Base-by-base conservation (phyloP, 1,140 invertebrate genomes). In the Stenopsyche tienmushanensis region DNA sequence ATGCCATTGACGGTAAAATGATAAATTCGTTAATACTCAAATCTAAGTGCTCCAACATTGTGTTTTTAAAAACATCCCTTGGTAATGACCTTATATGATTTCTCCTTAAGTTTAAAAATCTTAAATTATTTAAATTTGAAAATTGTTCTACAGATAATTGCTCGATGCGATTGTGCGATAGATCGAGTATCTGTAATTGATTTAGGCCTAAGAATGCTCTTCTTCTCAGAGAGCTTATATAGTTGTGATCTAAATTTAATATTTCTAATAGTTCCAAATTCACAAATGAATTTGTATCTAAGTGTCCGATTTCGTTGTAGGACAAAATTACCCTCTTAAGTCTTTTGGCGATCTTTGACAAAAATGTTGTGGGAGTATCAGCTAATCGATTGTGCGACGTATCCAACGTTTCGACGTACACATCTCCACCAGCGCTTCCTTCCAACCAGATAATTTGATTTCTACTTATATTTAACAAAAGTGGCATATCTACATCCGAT, bases 121-220 rank as follows among this genome's bases (percentile, higher is more conserved):
- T 81, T 25, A 95, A 78, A 69, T 86, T 88, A 41, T 84, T 83
- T 52, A 92, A 78, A 76, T 90, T 89, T n/a, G 85, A 85, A 77
- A 95, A 94, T 73, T 93, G 90, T 72, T 88, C 86, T n/a, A 86
- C 85, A 17, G 90, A 87, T 59, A 96, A 77, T 71, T 90, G 88
- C 29, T 86, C 84, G 18, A 96, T 83, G 5, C 83, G 76, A 76
- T 96, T 96, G 67, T 85, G 83, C 49, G 88, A 90, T 0, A 96
- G 75, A 74, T 96, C 91, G 10, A 96, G 73, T 55, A 88, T 84
- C 75, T 93, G 91, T 7, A 96, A 75, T 39, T 83, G 85, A 42
- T 84, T 80, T 10, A 94, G 72, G 13, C 88, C 89, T 66, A 84
- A 83, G 72, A 93, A 92, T 10, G 90, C 87, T 75, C 89, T 85